These are phyloP conservation scores for Dryococelus australis DNA, from an alignment of 2,888 invertebrate species.

Conservation along the genomic window DNA sequence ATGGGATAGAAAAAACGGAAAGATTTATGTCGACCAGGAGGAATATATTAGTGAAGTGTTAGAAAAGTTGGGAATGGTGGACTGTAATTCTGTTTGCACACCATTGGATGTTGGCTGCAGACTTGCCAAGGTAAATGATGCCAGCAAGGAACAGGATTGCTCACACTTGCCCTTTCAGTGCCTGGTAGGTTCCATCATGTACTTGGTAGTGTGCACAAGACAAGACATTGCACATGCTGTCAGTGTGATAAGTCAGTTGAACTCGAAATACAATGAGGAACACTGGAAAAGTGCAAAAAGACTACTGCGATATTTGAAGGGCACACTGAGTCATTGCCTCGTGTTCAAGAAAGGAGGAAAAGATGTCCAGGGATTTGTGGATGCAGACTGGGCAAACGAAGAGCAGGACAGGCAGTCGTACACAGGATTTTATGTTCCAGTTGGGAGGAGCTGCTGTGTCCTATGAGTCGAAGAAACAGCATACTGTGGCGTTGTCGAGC, in stretches of 20 bases:
- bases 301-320: background rate
- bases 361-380: background rate
- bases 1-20: background rate
- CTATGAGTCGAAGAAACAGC: background rate
- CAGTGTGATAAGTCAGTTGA: no score
- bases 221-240: no score
- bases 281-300: no score
- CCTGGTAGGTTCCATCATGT: background rate
- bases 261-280: no score
- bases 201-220: background rate
- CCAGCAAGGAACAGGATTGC: background rate
- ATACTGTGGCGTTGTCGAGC: no score
- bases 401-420: background rate
- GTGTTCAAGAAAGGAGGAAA: background rate
- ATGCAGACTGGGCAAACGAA: background rate
- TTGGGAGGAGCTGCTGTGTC: background rate
- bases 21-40: background rate
- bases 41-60: background rate
- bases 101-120: background rate
- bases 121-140: background rate
- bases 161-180: background rate
- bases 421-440: background rate
- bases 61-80: no score
- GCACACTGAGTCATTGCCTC: background rate
- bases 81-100: background rate